phyloP scores from a whole-genome alignment of 2,113 vertebrate species.

The Panurus biarmicus region DNA sequence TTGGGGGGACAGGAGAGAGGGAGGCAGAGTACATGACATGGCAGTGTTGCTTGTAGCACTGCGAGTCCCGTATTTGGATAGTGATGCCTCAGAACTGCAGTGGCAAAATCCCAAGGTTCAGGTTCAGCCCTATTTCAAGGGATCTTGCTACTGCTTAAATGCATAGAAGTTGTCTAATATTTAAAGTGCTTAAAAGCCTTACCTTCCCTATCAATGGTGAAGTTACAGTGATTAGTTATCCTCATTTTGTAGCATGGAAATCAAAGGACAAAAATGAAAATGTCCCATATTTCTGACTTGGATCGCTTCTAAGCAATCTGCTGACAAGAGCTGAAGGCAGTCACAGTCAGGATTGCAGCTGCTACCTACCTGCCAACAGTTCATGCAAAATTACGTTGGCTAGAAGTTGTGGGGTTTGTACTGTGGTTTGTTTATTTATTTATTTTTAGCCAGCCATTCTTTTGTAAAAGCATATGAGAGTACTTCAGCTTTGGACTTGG shows the following conservation, averaged over 20 bases:
- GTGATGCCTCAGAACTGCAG: neutral
- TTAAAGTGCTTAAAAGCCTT: neutral
- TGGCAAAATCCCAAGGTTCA: neutral
- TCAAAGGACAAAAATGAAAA: neutral
- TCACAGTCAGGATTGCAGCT: neutral
- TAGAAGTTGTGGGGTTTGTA: neutral
- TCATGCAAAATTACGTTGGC: neutral
- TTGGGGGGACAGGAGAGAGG: neutral
- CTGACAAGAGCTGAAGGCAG: neutral
- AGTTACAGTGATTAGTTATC: neutral
- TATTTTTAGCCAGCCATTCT: neutral
- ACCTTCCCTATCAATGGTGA: neutral
- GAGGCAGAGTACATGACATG: neutral
- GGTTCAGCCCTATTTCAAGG: neutral
- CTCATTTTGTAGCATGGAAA: neutral
- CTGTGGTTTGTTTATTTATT: neutral
- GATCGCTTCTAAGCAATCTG: neutral
- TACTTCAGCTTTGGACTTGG: neutral
- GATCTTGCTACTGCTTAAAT: neutral
- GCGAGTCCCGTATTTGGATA: neutral
- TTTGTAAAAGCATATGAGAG: neutral
- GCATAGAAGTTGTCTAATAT: neutral
- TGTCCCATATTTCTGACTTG: neutral
- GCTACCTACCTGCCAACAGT: neutral
- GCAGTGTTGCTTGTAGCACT: neutral